Base-by-base conservation (phyloP, 1,140 invertebrate species). In the Lordiphosa collinella region DNA sequence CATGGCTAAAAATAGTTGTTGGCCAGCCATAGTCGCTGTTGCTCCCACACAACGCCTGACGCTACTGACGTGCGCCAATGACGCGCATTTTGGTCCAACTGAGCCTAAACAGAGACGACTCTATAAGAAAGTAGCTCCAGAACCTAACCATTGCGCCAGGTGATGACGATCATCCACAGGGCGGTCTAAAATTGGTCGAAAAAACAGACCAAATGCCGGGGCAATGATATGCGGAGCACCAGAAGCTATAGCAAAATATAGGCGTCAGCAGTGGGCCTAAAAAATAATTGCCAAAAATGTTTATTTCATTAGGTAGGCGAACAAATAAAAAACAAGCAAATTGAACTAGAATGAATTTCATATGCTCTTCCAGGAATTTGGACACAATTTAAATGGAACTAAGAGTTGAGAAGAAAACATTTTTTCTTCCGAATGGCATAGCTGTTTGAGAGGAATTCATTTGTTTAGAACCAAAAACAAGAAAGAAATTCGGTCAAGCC, bases 1-100 rank as follows among this genome's bases (percentile, higher is more conserved):
- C 78, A 82, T 75, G 67, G 51, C 78, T 76, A 82, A 69, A 84
- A 72, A 64, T 82, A 82, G 63, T 56, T 53, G 22, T 25, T 25
- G 22, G 22, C 22, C 22, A 25, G 31, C 37, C 12, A 44, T 40
- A 48, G 35, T 22, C 34, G 22, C 49, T 50, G 22, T 46, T 50
- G 48, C 61, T 46, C 32, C 51, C 65, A 43, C 50, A 40, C 67
- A 38, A 29, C 41, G 37, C 48, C 32, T 22, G 44, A 57, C 44
- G 22, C 57, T 41, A 72, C 67, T 84, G 76, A 82, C 76, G 76
- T 82, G 78, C 68, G 78, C 72, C 59, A 55, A 84, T 82, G 78
- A 82, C 78, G 78, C 78, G 78, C 54, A 56, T 70, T 58, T 43
- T 25, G 34, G 13, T 9, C 18, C 7, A 32, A 34, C 58, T 62